phyloP scores from a whole-genome alignment of 2,888 invertebrate genomes.

The Dryobotodes eremita region DNA sequence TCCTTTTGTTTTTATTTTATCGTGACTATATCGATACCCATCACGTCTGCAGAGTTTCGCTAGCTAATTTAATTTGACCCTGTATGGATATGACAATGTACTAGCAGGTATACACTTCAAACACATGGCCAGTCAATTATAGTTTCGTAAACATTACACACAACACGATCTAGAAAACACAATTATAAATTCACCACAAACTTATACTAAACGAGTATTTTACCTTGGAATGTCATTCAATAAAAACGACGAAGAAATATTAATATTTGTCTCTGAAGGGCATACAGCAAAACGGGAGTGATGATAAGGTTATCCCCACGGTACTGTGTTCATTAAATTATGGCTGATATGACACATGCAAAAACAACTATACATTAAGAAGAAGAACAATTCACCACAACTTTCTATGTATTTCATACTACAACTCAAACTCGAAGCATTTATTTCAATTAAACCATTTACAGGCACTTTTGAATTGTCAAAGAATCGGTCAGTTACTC shows the following conservation, averaged over 20 bases:
- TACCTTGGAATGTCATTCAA: constrained; percentile 44
- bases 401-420: too few relatives aligned
- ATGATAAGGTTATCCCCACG: too few relatives aligned
- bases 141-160: constrained; percentile 3
- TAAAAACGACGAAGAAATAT: constrained; percentile 27
- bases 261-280: neutral
- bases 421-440: too few relatives aligned
- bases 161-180: neutral
- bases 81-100: neutral
- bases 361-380: neutral
- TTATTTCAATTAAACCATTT: too few relatives aligned
- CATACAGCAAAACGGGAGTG: neutral
- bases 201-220: constrained; percentile 58
- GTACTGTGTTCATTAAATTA: neutral
- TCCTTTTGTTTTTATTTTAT: too few relatives aligned
- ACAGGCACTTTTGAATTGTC: too few relatives aligned
- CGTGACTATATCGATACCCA: too few relatives aligned
- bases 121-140: constrained; percentile 31
- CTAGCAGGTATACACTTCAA: neutral
- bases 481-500: too few relatives aligned
- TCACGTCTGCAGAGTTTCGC: too few relatives aligned
- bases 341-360: too few relatives aligned
- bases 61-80: too few relatives aligned
- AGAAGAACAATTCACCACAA: neutral
- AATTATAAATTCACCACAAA: constrained; percentile 13